Percentiles rank a stretch among this genome's conserved stretches.
These are phyloP conservation scores for Yponomeuta sedellus DNA, from an alignment of 2,888 invertebrate genomes.

Conservation along the genomic window DNA sequence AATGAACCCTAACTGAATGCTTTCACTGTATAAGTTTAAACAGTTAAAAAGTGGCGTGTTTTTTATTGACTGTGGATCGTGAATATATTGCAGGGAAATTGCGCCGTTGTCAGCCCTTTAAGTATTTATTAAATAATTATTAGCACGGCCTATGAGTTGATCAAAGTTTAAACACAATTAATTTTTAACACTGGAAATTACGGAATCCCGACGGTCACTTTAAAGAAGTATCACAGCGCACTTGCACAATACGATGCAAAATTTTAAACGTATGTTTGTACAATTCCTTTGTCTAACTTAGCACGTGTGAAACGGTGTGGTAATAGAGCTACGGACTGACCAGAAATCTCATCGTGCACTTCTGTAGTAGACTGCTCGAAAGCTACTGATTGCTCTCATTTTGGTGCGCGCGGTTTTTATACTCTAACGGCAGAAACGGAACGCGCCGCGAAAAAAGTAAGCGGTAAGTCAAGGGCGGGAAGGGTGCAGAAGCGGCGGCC, in stretches of 20 bases:
- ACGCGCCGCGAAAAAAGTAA: slow-evolving; percentile 65
- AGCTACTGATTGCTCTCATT: slow-evolving; percentile 72
- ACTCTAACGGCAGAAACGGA: slow-evolving; percentile 54
- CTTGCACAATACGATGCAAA: neutral
- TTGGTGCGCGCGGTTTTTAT: slow-evolving; percentile 60
- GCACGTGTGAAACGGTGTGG: neutral
- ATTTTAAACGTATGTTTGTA: neutral
- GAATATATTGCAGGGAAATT: neutral
- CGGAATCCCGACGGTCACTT: neutral
- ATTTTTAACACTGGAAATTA: neutral
- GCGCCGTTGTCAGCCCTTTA: neutral
- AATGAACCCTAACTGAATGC: neutral
- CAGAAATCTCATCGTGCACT: slow-evolving; percentile 75
- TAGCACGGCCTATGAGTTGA: neutral
- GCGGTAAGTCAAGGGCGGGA: slow-evolving; percentile 68
- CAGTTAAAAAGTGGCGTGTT: too few species aligned
- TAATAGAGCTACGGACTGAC: slow-evolving; percentile 44
- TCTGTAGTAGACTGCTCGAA: slow-evolving; percentile 73
- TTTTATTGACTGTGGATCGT: neutral
- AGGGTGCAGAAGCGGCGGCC: slow-evolving; percentile 65
- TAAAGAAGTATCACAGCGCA: neutral
- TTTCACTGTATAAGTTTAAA: neutral
- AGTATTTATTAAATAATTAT: neutral
- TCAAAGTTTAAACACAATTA: neutral
- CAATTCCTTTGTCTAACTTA: neutral